These are phyloP conservation scores for Dipodomys stephensi DNA, from an alignment of 2,113 vertebrate species.

Conservation along the genomic window DNA sequence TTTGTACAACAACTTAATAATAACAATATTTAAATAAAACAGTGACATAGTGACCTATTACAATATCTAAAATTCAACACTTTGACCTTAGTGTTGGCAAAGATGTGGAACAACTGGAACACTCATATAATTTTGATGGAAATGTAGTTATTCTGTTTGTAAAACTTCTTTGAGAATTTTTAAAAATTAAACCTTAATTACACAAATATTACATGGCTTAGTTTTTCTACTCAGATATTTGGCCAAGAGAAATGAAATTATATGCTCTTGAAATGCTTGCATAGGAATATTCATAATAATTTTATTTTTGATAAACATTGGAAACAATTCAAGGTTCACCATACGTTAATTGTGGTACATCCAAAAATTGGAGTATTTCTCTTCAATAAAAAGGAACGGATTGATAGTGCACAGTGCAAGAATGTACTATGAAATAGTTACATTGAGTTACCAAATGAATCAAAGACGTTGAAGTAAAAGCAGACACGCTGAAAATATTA, in stretches of 20 bases:
- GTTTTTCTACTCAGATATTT: neutral
- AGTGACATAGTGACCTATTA: neutral
- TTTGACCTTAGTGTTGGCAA: neutral
- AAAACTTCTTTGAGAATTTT: constrained; percentile 7
- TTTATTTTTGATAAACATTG: constrained; percentile 3
- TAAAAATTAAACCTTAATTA: constrained; percentile 41
- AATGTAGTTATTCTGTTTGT: neutral
- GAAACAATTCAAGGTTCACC: constrained; percentile 1
- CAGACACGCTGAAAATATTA: too few species aligned
- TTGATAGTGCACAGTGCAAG: too few species aligned
- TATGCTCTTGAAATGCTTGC: neutral
- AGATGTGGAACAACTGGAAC: neutral
- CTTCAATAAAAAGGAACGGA: too few species aligned
- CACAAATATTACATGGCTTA: neutral
- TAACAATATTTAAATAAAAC: neutral
- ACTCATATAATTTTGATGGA: neutral
- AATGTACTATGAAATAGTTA: too few species aligned
- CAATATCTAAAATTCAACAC: neutral
- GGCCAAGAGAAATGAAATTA: neutral
- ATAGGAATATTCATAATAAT: neutral
- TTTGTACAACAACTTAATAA: too few species aligned
- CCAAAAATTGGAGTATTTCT: neutral
- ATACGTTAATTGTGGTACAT: neutral
- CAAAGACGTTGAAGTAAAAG: too few species aligned
- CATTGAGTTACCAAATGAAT: too few species aligned